Evolutionary conservation across 2,888 invertebrate genomes (phyloP).

Genomic region (Chironomus riparius): DNA sequence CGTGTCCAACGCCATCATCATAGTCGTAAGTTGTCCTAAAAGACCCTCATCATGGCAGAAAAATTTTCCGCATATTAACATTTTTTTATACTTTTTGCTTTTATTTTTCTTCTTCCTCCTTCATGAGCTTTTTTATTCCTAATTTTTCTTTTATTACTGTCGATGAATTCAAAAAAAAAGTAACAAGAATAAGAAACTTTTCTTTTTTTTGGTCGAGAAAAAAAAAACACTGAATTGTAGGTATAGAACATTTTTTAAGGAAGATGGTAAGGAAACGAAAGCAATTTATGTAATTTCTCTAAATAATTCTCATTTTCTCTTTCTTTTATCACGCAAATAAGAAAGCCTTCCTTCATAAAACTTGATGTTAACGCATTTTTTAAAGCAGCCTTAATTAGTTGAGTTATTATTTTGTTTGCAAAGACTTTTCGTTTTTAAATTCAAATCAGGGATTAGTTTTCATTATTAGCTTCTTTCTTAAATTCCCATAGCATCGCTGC

Average conservation of each 20-base stretch:
- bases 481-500: no score
- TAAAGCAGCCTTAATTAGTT: no score
- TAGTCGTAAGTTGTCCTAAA: not conserved
- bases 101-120: not conserved
- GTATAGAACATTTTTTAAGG: not conserved
- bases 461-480: no score
- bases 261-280: not conserved
- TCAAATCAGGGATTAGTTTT: no score
- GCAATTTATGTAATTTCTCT: slow-evolving; percentile 17
- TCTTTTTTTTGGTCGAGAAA: not conserved
- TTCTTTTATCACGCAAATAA: not conserved
- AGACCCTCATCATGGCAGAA: slow-evolving; percentile 20
- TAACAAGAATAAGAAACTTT: not conserved
- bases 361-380: no score
- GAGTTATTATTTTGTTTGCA: no score
- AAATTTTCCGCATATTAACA: slow-evolving; percentile 27
- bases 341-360: no score
- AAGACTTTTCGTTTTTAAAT: no score
- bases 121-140: not conserved
- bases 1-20: not conserved
- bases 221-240: not conserved
- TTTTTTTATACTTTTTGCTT: slow-evolving; percentile 1
- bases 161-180: not conserved
- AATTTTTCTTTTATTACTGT: not conserved
- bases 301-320: not conserved